These are phyloP conservation scores for crab-eating macaque (Macaca fascicularis) DNA, from an alignment of 2,113 vertebrate genomes.

Conservation along the genomic window T2T-MFA8v1.1 NC_088377.1:172425001-172425500, in stretches of 20 bases:
- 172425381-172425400: accelerated
- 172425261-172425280: not conserved
- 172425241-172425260: not conserved
- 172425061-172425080: no score
- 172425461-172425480: not conserved
- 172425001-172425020: not conserved
- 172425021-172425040: accelerated
- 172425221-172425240: accelerated
- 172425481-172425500: not conserved
- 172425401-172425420: not conserved
- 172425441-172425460: accelerated
- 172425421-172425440: not conserved
- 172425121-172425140: accelerated
- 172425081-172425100: not conserved
- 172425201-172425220: not conserved
- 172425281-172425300: accelerated
- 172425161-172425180: no score
- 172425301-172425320: accelerated
- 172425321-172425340: not conserved
- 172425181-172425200: accelerated
- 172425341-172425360: accelerated
- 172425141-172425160: not conserved
- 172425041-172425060: not conserved
- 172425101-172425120: not conserved
- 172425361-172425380: accelerated